A percentile compares a stretch with the other conserved stretches of the same genome.
Conservation (phyloP, 2,113 vertebrate genomes). For the Prietella phreatophila region DNA sequence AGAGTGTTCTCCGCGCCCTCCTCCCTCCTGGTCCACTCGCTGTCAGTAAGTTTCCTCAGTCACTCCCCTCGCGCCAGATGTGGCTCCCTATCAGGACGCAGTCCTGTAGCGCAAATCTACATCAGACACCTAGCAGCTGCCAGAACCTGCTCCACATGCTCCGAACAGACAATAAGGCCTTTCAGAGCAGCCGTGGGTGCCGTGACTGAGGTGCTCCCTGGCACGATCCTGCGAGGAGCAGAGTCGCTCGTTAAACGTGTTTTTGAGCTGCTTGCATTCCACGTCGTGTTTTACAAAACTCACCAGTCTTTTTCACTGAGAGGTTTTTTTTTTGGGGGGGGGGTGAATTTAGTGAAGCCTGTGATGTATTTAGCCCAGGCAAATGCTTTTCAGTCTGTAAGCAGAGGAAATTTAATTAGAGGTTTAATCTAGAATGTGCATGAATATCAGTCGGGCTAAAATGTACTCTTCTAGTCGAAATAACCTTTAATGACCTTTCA, state of each 20-base stretch:
- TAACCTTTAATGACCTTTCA: neutral
- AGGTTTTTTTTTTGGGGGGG: no score
- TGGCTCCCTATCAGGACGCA: conserved; percentile 52
- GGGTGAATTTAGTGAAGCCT: neutral
- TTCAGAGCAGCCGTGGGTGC: conserved; percentile 44
- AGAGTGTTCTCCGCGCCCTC: conserved; percentile 37
- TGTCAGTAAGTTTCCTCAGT: conserved; percentile 49
- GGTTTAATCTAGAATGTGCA: neutral
- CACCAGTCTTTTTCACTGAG: neutral
- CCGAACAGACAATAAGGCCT: conserved; percentile 44
- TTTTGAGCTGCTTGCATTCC: neutral
- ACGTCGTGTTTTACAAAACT: conserved; percentile 1
- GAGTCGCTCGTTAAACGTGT: neutral
- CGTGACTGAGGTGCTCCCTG: conserved; percentile 9
- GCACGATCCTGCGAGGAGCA: neutral
- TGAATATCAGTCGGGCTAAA: neutral
- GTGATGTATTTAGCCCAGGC: conserved; percentile 9
- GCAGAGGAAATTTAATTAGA: conserved; percentile 23
- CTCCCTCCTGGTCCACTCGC: conserved; percentile 21
- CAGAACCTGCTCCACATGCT: conserved; percentile 36
- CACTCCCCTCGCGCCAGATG: conserved; percentile 52
- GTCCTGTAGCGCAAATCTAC: conserved; percentile 46
- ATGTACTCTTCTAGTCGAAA: neutral
- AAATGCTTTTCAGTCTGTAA: conserved; percentile 4
- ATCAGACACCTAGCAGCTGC: conserved; percentile 53